These are phyloP conservation scores for Ceratosolen solmsi DNA, from an alignment of 1,140 invertebrate genomes.

Conservation along the genomic window DNA sequence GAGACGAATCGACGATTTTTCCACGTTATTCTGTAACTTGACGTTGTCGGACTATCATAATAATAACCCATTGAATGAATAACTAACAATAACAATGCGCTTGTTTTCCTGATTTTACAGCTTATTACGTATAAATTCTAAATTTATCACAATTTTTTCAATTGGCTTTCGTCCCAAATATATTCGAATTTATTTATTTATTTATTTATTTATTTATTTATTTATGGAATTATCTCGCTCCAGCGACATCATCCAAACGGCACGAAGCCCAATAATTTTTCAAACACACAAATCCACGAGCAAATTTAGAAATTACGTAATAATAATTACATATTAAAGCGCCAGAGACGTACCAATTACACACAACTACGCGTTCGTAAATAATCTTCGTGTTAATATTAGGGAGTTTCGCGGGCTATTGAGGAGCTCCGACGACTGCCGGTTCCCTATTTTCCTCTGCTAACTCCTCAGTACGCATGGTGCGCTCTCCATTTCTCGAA, in stretches of 20 bases:
- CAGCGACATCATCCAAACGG: no score
- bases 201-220: no score
- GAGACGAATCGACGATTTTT: no score
- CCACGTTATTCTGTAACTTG: neutral
- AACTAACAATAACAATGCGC: neutral
- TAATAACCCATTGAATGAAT: neutral
- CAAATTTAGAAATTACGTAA: constrained; percentile 10
- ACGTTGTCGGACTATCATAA: no score
- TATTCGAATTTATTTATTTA: neutral
- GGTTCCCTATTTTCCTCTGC: constrained; percentile 8
- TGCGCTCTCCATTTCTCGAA: constrained; percentile 76
- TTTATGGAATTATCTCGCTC: no score
- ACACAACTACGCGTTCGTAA: neutral
- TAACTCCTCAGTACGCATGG: constrained; percentile 79
- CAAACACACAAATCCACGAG: neutral
- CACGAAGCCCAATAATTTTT: no score
- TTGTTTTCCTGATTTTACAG: neutral
- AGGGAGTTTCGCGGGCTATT: neutral
- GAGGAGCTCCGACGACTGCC: neutral
- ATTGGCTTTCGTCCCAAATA: neutral
- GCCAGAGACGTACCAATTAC: no score
- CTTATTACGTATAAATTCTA: constrained; percentile 17
- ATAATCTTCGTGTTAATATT: neutral
- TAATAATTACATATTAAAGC: no score
- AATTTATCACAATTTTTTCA: constrained; percentile 6